These are phyloP conservation scores for Eristalis tenax DNA, from an alignment of 2,888 invertebrate genomes.

Conservation along the genomic window DNA sequence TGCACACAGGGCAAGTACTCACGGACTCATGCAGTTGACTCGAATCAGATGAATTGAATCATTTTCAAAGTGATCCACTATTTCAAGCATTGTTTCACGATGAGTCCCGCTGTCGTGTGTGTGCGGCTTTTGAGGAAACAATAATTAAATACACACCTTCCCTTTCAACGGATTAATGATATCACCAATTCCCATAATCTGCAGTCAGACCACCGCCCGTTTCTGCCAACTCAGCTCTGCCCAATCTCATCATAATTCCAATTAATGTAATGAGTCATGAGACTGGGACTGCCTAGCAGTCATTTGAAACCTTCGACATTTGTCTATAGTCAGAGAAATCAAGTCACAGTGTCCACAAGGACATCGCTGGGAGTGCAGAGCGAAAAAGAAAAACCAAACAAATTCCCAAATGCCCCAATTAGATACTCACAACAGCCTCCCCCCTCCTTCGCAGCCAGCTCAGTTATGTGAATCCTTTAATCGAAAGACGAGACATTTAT, in stretches of 20 bases:
- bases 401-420: slow-evolving; percentile 62
- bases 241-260: slow-evolving; percentile 4
- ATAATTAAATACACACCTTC: background rate
- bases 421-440: slow-evolving; percentile 29
- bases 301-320: background rate
- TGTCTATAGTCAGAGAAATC: background rate
- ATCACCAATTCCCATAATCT: background rate
- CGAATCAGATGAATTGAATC: too few species aligned
- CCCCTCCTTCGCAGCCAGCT: background rate
- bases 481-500: slow-evolving; percentile 53
- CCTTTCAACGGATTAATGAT: background rate
- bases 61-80: too few species aligned
- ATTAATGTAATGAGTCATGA: slow-evolving; percentile 39
- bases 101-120: too few species aligned
- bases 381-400: slow-evolving; percentile 24
- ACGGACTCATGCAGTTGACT: too few species aligned
- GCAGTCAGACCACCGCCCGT: background rate
- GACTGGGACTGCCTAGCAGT: slow-evolving; percentile 10
- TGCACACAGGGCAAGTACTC: too few species aligned
- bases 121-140: too few species aligned
- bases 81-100: too few species aligned
- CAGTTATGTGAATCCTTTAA: slow-evolving; percentile 2
- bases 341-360: background rate
- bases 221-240: background rate
- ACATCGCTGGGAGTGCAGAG: background rate